These are phyloP conservation scores for Melikaiella ostensackeni DNA, from an alignment of 2,888 invertebrate species.

Conservation along the genomic window DNA sequence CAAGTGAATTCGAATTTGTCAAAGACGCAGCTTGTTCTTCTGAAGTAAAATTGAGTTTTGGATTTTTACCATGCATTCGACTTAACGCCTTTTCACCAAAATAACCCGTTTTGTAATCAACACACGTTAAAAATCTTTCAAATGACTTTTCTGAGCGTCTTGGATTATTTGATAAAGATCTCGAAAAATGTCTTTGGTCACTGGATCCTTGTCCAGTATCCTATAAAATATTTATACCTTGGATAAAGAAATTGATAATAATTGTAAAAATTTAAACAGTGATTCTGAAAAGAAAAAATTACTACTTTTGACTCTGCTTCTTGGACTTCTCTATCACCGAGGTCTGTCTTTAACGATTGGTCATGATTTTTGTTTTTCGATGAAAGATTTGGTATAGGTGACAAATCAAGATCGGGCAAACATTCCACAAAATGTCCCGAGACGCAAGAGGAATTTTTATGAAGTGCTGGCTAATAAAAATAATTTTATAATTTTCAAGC, in stretches of 20 bases:
- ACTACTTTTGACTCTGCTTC: neutral
- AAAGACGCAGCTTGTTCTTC: neutral
- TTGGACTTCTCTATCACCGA: neutral
- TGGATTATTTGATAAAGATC: neutral
- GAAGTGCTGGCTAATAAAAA: slow-evolving; percentile 11
- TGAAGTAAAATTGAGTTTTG: neutral
- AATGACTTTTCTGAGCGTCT: neutral
- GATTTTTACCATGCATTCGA: neutral
- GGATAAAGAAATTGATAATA: neutral
- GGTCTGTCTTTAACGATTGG: neutral
- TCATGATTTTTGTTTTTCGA: neutral
- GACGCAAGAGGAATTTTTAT: slow-evolving; percentile 4
- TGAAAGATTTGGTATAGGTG: slow-evolving; percentile 26
- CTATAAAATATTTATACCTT: neutral
- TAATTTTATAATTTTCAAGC: neutral
- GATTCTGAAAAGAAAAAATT: neutral
- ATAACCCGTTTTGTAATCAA: neutral
- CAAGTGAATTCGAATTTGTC: neutral
- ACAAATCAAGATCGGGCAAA: slow-evolving; percentile 44
- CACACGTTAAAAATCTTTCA: neutral
- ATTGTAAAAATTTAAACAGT: neutral
- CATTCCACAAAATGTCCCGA: slow-evolving; percentile 39
- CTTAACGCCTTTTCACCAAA: neutral
- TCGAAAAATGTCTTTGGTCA: neutral
- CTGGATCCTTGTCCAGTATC: neutral